These are phyloP conservation scores for Platysteira castanea DNA, from an alignment of 2,113 vertebrate species.

Conservation along the genomic window DNA sequence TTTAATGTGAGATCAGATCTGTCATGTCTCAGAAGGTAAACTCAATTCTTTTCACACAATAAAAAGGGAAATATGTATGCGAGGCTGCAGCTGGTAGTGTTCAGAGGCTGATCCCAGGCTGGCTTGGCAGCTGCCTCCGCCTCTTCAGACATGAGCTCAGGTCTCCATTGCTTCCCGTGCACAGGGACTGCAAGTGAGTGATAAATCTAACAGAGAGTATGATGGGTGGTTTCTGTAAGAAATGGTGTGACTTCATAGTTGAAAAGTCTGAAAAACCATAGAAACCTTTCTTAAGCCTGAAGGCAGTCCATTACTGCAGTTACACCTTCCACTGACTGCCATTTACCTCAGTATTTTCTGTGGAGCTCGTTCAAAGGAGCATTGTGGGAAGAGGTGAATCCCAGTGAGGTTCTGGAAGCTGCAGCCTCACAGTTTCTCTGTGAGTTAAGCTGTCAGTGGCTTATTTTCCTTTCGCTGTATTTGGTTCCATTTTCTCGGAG, in stretches of 20 bases:
- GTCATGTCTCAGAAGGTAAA: neutral
- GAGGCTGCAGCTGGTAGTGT: neutral
- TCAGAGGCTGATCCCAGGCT: neutral
- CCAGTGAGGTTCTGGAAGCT: neutral
- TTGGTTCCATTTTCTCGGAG: neutral
- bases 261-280: neutral
- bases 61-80: neutral
- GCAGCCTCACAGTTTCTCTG: neutral
- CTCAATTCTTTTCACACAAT: neutral
- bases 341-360: neutral
- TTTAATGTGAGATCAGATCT: neutral
- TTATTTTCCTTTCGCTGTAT: neutral
- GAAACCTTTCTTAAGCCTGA: neutral
- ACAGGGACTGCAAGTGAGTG: neutral
- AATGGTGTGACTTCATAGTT: neutral
- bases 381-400: neutral
- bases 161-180: neutral
- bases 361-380: neutral
- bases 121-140: rapidly evolving
- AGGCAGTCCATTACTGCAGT: neutral
- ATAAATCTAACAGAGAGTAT: neutral
- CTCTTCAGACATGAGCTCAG: neutral
- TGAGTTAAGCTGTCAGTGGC: neutral
- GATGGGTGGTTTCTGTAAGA: neutral
- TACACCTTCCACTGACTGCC: neutral